A percentile compares a stretch with the other conserved stretches of the same genome.
phyloP scores from a whole-genome alignment of 2,797 vertebrate genomes.

The Scolopax bukidnonensis region DNA sequence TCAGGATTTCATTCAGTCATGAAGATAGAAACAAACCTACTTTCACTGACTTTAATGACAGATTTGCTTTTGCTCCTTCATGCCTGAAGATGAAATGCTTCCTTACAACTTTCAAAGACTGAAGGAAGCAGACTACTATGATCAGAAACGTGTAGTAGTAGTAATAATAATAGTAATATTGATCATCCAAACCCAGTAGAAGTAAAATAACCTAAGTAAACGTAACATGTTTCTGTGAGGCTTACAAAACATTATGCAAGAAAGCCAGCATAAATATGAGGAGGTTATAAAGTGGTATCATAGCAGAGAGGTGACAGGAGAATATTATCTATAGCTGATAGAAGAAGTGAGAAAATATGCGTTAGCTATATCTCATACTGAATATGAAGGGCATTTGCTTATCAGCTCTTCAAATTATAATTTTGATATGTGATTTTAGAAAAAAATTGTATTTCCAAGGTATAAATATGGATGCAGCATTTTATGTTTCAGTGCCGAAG shows the following conservation, averaged over 20 bases:
- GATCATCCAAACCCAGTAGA: not conserved
- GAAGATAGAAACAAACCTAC: not conserved
- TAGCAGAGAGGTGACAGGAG: not conserved
- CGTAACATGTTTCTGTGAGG: not conserved
- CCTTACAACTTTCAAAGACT: not conserved
- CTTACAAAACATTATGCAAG: not conserved
- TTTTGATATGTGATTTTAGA: constrained; percentile 2
- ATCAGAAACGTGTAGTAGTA: not conserved
- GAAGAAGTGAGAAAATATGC: not conserved
- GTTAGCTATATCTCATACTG: not conserved
- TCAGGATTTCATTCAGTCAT: not conserved
- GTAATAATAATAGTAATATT: not conserved
- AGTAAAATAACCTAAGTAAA: constrained; percentile 5
- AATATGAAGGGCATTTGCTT: not conserved
- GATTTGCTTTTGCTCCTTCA: not conserved
- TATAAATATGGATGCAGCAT: not conserved
- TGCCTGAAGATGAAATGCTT: constrained; percentile 36
- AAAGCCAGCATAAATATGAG: constrained; percentile 7
- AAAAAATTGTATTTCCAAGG: not conserved
- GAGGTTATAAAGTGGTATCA: not conserved
- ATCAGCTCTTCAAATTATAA: not conserved
- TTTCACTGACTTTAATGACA: not conserved
- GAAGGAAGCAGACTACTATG: not conserved
- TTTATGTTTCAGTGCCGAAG: not conserved
- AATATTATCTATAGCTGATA: not conserved